Percentiles rank a stretch among this genome's conserved stretches.
Conservation (phyloP, 2,888 invertebrate genomes). For the Thereva unica region DNA sequence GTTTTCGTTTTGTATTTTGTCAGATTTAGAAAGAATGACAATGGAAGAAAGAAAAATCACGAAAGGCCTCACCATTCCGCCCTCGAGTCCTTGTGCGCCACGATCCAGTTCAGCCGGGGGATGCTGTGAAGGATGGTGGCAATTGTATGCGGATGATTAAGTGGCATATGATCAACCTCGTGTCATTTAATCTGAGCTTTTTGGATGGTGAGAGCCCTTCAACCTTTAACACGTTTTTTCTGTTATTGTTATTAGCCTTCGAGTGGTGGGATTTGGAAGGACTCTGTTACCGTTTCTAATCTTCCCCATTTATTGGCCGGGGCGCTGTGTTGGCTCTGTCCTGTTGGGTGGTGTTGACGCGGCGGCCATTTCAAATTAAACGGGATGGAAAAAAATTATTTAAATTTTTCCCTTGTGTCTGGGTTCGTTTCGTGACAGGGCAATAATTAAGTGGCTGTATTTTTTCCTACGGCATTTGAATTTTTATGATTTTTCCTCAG, state of each 20-base stretch:
- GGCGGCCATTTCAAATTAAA: slow-evolving; percentile 27
- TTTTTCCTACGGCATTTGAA: slow-evolving; percentile 1
- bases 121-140: background rate
- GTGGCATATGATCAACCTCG: slow-evolving; percentile 37
- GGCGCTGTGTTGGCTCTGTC: slow-evolving; percentile 14
- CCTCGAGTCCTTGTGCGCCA: slow-evolving; percentile 12
- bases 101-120: too few species aligned
- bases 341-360: slow-evolving; percentile 22
- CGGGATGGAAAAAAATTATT: slow-evolving; percentile 31
- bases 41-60: slow-evolving; percentile 37
- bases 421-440: slow-evolving; percentile 38
- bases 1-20: slow-evolving; percentile 35
- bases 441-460: slow-evolving; percentile 37
- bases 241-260: slow-evolving; percentile 6
- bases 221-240: slow-evolving; percentile 1
- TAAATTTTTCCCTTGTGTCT: slow-evolving; percentile 35
- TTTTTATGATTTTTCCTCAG: slow-evolving; percentile 20
- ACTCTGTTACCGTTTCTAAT: too few species aligned
- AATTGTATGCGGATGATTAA: slow-evolving; percentile 32
- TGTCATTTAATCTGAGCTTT: slow-evolving; percentile 37
- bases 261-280: slow-evolving; percentile 11
- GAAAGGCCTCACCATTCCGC: slow-evolving; percentile 29
- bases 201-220: slow-evolving; percentile 11
- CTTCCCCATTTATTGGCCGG: background rate
- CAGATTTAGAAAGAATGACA: slow-evolving; percentile 20